A percentile compares a stretch with the other conserved stretches of the same genome.
These are phyloP conservation scores for Naja naja DNA, from an alignment of 2,113 vertebrate species.

Conservation along the genomic window DNA sequence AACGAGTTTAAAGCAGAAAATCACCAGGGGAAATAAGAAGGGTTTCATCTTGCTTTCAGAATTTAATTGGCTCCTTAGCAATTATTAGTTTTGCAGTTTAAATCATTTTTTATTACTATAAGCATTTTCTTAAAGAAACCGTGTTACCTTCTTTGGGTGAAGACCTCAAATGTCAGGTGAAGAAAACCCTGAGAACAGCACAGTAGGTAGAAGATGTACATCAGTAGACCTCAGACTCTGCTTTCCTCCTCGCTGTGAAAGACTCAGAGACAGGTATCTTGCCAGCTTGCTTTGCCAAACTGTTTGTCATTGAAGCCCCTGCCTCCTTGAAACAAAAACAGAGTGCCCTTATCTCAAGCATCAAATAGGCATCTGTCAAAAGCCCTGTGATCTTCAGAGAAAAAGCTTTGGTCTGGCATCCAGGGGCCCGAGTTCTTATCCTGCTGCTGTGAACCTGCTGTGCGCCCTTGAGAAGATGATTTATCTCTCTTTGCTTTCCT, in stretches of 20 bases:
- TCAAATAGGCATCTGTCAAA: background rate
- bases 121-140: conserved; percentile 98
- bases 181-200: conserved; percentile 61
- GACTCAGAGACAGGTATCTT: conserved; percentile 62
- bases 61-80: conserved; percentile 99
- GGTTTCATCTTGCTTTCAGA: conserved; percentile 99
- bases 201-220: conserved; percentile 52
- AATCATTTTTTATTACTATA: conserved; percentile 97
- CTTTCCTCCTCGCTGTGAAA: conserved; percentile 64
- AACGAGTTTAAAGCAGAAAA: conserved; percentile 99
- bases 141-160: conserved; percentile 74
- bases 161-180: conserved; percentile 69
- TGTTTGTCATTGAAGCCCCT: background rate
- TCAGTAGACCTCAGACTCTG: conserved; percentile 66
- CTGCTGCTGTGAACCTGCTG: background rate
- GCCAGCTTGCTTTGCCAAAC: conserved; percentile 36
- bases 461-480: background rate
- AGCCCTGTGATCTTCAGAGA: background rate
- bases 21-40: conserved; percentile 99
- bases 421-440: background rate
- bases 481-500: background rate
- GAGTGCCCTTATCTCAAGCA: background rate
- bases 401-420: background rate
- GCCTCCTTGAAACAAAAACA: conserved; percentile 14
- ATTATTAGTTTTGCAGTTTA: conserved; percentile 99